These are phyloP conservation scores for Theretra japonica DNA, from an alignment of 2,888 invertebrate species.

Conservation along the genomic window DNA sequence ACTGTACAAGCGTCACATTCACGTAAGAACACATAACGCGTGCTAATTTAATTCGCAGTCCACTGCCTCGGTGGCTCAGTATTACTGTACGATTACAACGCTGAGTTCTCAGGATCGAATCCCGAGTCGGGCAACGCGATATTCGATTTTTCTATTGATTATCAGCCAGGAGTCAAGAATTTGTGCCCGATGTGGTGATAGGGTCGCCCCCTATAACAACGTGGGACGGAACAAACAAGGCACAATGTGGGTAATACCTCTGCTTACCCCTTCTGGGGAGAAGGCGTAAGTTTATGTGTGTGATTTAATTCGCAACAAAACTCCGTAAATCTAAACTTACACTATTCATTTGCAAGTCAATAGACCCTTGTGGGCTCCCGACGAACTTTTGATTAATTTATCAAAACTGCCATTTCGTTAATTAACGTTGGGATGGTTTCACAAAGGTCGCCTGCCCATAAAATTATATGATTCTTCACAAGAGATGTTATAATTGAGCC, in stretches of 20 bases:
- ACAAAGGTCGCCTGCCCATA: constrained; percentile 14
- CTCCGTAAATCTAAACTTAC: constrained; percentile 14
- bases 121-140: no score
- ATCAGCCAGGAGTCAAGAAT: no score
- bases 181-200: no score
- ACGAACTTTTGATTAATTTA: constrained; percentile 40
- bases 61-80: no score
- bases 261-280: no score
- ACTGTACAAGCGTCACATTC: constrained; percentile 1
- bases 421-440: constrained; percentile 24
- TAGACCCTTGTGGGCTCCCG: constrained; percentile 32
- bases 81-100: no score
- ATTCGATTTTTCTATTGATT: no score
- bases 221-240: no score
- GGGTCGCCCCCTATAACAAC: no score
- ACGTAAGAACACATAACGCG: constrained; percentile 25
- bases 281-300: no score
- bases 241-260: no score
- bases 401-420: constrained; percentile 38
- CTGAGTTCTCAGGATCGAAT: no score
- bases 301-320: constrained; percentile 3
- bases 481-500: constrained; percentile 9
- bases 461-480: constrained; percentile 19
- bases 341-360: constrained; percentile 29
- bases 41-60: constrained; percentile 21